A percentile compares a stretch with the other conserved stretches of the same genome.
These are phyloP conservation scores for Oreochromis aureus DNA, from an alignment of 2,113 vertebrate species.

Conservation along the genomic window DNA sequence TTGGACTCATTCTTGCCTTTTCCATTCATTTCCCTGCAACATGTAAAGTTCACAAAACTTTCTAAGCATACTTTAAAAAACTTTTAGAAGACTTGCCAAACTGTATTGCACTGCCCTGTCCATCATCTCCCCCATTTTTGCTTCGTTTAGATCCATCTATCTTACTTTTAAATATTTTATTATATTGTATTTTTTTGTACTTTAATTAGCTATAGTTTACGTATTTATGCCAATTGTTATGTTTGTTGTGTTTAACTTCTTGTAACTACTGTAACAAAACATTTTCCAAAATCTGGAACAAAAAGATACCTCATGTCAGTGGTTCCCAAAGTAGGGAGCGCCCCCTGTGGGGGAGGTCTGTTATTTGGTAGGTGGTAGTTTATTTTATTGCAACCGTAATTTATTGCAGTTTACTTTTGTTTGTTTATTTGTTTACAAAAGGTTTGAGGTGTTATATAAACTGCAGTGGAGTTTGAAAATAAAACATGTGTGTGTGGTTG, in stretches of 20 bases:
- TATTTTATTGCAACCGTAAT: neutral
- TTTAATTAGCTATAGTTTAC: neutral
- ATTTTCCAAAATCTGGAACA: neutral
- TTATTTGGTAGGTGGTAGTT: neutral
- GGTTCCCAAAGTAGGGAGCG: neutral
- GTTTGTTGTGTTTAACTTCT: neutral
- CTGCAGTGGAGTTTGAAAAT: too few species aligned
- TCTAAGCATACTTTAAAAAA: neutral
- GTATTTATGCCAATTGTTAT: neutral
- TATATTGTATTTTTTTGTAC: neutral
- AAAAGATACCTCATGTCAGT: neutral
- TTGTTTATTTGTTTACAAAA: neutral
- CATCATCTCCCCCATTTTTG: neutral
- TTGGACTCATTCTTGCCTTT: slow-evolving; percentile 77
- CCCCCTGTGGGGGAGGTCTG: rapidly evolving
- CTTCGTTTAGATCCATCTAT: neutral
- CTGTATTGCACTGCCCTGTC: too few species aligned
- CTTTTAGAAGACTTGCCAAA: neutral
- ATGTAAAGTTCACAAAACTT: neutral
- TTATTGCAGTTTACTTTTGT: neutral
- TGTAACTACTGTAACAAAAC: neutral
- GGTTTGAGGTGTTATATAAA: neutral
- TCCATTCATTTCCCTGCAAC: slow-evolving; percentile 77
- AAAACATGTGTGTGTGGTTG: too few species aligned
- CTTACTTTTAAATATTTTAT: neutral